Conservation (phyloP, 2,113 vertebrate genomes). For the Calypte anna region DNA sequence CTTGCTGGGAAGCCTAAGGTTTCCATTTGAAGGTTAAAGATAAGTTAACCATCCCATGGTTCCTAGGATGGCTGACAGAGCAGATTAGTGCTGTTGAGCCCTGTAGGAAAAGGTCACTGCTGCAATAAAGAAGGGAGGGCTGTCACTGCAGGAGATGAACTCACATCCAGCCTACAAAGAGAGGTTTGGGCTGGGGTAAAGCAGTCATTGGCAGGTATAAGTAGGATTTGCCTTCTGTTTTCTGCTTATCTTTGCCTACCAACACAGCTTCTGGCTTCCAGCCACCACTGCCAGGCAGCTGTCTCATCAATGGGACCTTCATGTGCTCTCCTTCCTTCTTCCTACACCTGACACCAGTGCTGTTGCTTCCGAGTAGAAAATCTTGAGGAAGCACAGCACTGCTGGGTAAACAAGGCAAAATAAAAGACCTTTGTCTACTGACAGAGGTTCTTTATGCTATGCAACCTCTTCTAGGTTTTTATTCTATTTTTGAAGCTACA, state of each 20-base stretch:
- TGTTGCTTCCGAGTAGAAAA: neutral
- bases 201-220: neutral
- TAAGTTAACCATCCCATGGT: neutral
- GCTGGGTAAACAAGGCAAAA: neutral
- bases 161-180: neutral
- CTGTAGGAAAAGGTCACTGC: neutral
- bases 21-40: neutral
- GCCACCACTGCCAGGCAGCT: neutral
- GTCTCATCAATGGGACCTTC: neutral
- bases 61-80: neutral
- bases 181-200: neutral
- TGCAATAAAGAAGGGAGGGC: neutral
- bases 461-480: neutral
- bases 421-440: neutral
- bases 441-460: neutral
- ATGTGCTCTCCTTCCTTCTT: neutral
- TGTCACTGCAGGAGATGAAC: neutral
- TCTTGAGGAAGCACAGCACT: neutral
- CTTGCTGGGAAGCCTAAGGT: neutral
- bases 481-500: neutral
- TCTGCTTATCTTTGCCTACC: slow-evolving; percentile 20
- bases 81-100: neutral
- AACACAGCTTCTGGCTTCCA: neutral
- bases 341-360: neutral
- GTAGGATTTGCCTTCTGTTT: neutral